Evolutionary conservation across 2,113 vertebrate genomes (phyloP), one percentile per base, ranked within the genome.

Genomic region (Prionailurus bengalensis): DNA sequence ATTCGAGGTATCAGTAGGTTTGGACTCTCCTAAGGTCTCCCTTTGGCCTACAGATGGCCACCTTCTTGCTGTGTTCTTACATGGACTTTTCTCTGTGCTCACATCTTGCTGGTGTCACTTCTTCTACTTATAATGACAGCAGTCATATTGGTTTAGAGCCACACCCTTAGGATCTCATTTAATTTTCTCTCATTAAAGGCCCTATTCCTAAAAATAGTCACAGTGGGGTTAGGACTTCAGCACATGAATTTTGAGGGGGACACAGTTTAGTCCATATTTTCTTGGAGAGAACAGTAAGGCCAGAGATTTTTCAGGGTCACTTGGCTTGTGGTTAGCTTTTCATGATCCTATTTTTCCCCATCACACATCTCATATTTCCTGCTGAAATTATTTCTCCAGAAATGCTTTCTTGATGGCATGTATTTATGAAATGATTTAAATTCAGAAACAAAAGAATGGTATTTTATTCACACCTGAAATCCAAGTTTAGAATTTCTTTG

Each of bases 301-400:
- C 48, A 89, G 9, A 92, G 65, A 84, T 91, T 96, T 70, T 58
- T 80, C 27, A 80, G 8, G 36, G 33, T 85, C 71, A 61, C 3
- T n/a, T 89, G 25, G 2, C 39, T 89, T 79, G 29, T 85, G 51
- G 23, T 71, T 86, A 70, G 36, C n/a, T 63, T 53, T 58, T 45
- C 45, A n/a, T 68, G 85, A 27, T 91, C 19, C 36, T 70, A 4
- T 81, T 96, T 86, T 61, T 19, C 48, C 48, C 65, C 7, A n/a
- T 70, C 17, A 8, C 13, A 61, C 58, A 48, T 66, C 31, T 91
- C 79, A 78, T 17, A 73, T 48, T 84, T 63, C 3, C 14, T 82
- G 83, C 19, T 88, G 70, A 53, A 66, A 96, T 73, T 87, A 96
- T 39, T 70, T 96, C 78, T 89, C 19, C 39, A 53, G 39, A 95